Percentiles rank a stretch among this genome's conserved stretches.
Evolutionary conservation across 2,888 invertebrate genomes (phyloP).

Genomic region (Stomorhina lunata): DNA sequence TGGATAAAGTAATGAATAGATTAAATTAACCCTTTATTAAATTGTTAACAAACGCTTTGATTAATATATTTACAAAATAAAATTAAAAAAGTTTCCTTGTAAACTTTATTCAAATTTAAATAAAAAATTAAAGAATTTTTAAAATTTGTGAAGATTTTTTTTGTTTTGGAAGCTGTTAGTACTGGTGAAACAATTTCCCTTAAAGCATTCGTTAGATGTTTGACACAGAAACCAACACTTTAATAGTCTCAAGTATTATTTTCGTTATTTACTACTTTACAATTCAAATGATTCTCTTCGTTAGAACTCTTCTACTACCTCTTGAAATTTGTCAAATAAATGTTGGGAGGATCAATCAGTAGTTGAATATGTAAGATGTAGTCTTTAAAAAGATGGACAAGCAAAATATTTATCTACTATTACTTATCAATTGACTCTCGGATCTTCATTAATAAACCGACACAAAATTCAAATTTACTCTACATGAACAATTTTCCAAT

Average conservation of each 20-base stretch:
- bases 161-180: no score
- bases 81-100: no score
- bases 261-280: neutral
- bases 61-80: no score
- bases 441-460: neutral
- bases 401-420: neutral
- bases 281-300: slow-evolving; percentile 23
- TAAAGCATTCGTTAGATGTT: no score
- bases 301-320: neutral
- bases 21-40: no score
- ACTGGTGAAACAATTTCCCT: no score
- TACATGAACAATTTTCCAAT: neutral
- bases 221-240: neutral
- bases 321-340: neutral
- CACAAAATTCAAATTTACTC: neutral
- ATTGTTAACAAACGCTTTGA: no score
- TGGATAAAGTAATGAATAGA: no score
- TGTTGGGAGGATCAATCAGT: neutral
- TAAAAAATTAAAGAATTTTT: no score
- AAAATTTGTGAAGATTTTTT: no score
- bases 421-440: neutral
- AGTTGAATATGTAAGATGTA: neutral
- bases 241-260: neutral
- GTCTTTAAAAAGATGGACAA: neutral
- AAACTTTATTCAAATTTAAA: no score